A percentile compares a stretch with the other conserved stretches of the same genome.
Conservation (phyloP, 2,113 vertebrate genomes). For the Picathartes gymnocephalus region DNA sequence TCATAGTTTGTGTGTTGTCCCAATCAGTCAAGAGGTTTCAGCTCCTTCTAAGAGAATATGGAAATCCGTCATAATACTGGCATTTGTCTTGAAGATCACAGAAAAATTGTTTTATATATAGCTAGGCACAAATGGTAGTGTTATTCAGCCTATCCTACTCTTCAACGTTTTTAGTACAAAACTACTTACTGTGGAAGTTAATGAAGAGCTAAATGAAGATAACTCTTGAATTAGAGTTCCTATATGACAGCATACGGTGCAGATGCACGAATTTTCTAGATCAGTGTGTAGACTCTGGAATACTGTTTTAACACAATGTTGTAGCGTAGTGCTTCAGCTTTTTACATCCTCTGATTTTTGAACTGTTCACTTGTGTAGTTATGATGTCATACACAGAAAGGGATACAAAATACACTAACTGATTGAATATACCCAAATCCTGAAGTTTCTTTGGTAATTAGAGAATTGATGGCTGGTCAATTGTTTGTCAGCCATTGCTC, state of each 20-base stretch:
- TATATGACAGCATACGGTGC: neutral
- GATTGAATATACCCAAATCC: neutral
- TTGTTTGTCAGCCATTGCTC: neutral
- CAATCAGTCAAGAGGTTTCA: neutral
- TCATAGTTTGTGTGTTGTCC: neutral
- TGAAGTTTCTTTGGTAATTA: neutral
- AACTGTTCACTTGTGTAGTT: neutral
- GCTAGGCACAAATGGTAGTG: neutral
- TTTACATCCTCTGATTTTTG: neutral
- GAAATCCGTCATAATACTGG: neutral
- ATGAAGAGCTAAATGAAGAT: neutral
- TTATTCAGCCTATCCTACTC: neutral
- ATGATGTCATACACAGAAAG: rapidly evolving
- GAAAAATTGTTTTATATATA: neutral
- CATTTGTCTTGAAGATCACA: neutral
- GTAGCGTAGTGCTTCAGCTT: neutral
- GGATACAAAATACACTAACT: neutral
- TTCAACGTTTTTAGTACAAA: neutral
- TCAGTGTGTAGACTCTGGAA: neutral
- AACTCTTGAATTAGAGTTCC: neutral
- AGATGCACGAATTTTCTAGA: neutral
- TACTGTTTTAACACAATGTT: neutral
- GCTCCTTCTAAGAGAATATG: neutral
- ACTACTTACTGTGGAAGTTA: neutral
- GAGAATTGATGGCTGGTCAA: neutral